Base-by-base conservation (phyloP, 2,888 invertebrate genomes). In the Crematogaster levior region DNA sequence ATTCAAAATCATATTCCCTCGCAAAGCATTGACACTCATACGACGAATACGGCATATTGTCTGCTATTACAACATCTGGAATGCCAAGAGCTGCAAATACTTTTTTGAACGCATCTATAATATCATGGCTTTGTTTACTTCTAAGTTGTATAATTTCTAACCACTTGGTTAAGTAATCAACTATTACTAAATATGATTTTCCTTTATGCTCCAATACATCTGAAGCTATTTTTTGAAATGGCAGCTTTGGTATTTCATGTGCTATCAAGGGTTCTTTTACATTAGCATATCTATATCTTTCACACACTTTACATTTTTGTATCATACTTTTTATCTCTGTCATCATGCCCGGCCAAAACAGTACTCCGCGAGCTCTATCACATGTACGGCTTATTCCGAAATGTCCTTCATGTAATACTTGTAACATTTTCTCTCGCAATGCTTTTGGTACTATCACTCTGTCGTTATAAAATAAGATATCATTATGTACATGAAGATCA, bases 181-280 rank as follows among this genome's bases (percentile, higher is more conserved):
- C 34, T 12, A 61, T 37, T 18, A 61, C 21, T 61, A 61, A 37
- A 15, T 61, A 61, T 18, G 34, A 18, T 61, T 61, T 61, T 27
- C 34, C 61, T 37, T 24, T 37, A 37, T 9, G 18, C 18, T 61
- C 61, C 30, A 37, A 15, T 27, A 61, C 30, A 61, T 61, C 61
- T 37, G n/a, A 34, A 34, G 34, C 61, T 34, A 61, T 27, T 61
- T 61, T 37, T 34, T 34, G 34, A n/a, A 37, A 61, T 18, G 61
- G 61, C 61, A 61, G 18, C 30, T 61, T 61, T 30, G 61, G 61
- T n/a, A 61, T 21, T 61, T 61, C 61, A 61, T 61, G 61, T 30
- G 34, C 18, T 37, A 61, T 61, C 12, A 34, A 61, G 3, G 61
- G 34, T 30, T 61, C 30, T 3, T 61, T 61, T 5, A 61, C 21